phyloP scores from a whole-genome alignment of 2,888 invertebrate genomes.

The Ditula angustiorana region DNA sequence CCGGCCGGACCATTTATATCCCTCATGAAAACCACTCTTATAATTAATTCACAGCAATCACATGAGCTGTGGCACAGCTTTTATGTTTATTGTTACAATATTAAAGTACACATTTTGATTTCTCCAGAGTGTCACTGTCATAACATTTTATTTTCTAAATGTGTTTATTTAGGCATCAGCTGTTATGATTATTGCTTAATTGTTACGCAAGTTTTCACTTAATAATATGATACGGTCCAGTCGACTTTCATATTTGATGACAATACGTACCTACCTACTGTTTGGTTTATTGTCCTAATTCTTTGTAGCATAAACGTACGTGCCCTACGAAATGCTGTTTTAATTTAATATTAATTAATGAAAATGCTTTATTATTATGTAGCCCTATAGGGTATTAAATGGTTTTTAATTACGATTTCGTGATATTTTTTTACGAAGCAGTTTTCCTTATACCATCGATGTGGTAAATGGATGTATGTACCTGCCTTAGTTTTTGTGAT shows the following conservation, averaged over 20 bases:
- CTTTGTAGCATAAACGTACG: too few species aligned
- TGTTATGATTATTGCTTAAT: conserved; percentile 63
- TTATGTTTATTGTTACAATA: conserved; percentile 84
- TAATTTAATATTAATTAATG: neutral
- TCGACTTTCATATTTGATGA: conserved; percentile 13
- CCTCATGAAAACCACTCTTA: conserved; percentile 81
- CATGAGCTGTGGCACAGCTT: conserved; percentile 74
- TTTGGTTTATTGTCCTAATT: conserved; percentile 3
- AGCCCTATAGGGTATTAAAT: neutral
- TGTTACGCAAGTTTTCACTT: conserved; percentile 73
- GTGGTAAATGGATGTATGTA: too few species aligned
- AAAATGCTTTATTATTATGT: neutral
- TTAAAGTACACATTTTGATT: conserved; percentile 81
- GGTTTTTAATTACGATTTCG: neutral
- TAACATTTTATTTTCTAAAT: conserved; percentile 73
- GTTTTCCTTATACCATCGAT: too few species aligned
- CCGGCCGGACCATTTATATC: conserved; percentile 67
- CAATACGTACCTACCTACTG: neutral
- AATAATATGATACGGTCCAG: conserved; percentile 59
- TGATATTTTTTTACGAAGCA: too few species aligned
- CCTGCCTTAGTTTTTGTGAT: too few species aligned
- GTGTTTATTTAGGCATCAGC: conserved; percentile 60
- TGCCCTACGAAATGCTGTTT: neutral
- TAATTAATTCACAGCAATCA: conserved; percentile 85
- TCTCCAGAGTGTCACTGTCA: conserved; percentile 80